Conservation (phyloP, 2,113 vertebrate genomes). For the Odontophorus gujanensis region DNA sequence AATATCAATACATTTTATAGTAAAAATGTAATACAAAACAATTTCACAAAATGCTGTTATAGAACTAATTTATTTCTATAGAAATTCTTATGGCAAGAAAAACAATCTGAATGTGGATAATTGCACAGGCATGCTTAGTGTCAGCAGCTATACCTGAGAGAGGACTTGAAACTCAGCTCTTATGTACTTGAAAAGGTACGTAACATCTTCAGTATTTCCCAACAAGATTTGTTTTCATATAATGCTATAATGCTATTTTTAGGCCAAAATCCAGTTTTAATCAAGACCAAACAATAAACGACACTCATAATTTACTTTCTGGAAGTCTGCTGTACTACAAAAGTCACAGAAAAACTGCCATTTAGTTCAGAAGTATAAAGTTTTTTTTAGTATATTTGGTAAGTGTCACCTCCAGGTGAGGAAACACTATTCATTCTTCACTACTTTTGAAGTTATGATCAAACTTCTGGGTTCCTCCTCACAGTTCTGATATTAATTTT, state of each 20-base stretch:
- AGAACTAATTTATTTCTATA: not conserved
- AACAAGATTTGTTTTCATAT: rapidly evolving
- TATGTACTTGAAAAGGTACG: not conserved
- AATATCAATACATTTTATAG: not conserved
- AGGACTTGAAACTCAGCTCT: not conserved
- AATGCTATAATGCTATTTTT: not conserved
- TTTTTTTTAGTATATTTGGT: not conserved
- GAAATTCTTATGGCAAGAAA: not conserved
- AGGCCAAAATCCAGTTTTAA: not conserved
- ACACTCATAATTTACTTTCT: not conserved
- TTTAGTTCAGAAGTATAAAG: not conserved
- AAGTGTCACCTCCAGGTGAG: not conserved
- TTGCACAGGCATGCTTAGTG: not conserved
- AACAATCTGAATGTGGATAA: not conserved
- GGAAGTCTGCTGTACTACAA: not conserved
- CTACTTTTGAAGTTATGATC: not conserved
- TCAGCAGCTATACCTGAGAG: not conserved
- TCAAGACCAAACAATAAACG: not conserved
- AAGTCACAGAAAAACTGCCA: not conserved
- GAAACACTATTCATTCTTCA: not conserved
- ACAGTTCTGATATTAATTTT: not conserved
- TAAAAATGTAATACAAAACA: not conserved
- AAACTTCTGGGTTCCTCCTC: not conserved
- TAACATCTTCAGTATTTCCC: not conserved
- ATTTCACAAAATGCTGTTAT: not conserved